These are phyloP conservation scores for Poeciliopsis retropinna DNA, from an alignment of 2,113 vertebrate genomes.

Conservation along the genomic window DNA sequence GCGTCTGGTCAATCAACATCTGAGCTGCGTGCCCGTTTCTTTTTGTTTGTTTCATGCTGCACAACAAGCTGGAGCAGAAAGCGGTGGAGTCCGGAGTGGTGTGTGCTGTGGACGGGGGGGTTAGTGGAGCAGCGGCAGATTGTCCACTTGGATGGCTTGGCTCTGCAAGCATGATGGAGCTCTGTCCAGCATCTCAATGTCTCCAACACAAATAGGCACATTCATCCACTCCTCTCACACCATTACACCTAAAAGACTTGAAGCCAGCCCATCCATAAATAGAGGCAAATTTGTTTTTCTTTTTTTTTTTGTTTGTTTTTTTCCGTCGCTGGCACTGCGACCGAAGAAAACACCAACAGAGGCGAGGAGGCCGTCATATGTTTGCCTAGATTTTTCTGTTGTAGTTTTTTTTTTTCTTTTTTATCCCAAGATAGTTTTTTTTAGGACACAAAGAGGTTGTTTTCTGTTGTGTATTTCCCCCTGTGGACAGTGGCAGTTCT, in stretches of 20 bases:
- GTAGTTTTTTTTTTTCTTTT: conserved; percentile 7
- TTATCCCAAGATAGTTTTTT: conserved; percentile 39
- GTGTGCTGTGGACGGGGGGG: conserved; percentile 59
- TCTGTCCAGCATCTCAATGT: conserved; percentile 77
- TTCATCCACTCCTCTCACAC: conserved; percentile 82
- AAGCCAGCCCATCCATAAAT: conserved; percentile 74
- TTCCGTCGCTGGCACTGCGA: conserved; percentile 34
- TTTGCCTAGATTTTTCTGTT: neutral
- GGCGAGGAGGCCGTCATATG: conserved; percentile 37
- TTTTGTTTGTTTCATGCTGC: conserved; percentile 42
- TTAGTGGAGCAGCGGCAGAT: conserved; percentile 77
- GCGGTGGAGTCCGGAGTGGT: conserved; percentile 39
- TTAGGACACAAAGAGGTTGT: conserved; percentile 18
- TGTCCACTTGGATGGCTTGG: conserved; percentile 80
- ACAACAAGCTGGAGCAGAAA: conserved; percentile 62
- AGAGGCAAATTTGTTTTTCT: conserved; percentile 73
- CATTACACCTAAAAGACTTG: conserved; percentile 79
- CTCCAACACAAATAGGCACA: conserved; percentile 81
- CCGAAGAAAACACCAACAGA: conserved; percentile 58
- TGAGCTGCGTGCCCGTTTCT: conserved; percentile 43
- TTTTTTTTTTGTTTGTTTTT: conserved; percentile 59
- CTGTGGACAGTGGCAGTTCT: conserved; percentile 23
- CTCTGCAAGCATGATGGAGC: conserved; percentile 74
- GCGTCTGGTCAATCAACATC: conserved; percentile 66
- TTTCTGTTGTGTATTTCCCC: conserved; percentile 38